Base-by-base conservation (phyloP, 2,797 vertebrate genomes). In the Pygocentrus nattereri region DNA sequence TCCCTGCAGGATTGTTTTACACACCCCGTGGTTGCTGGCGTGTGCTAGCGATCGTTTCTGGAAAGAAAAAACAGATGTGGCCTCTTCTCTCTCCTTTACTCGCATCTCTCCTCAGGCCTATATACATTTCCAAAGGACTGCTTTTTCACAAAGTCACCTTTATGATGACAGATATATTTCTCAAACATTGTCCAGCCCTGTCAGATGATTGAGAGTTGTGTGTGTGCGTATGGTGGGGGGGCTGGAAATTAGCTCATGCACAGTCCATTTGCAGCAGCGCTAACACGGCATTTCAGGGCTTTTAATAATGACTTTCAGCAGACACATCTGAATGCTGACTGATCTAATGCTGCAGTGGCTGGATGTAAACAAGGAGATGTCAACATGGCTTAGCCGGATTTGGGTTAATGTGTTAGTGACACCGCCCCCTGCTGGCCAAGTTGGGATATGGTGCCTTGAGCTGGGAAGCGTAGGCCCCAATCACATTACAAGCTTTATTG, bases 1-100 rank as follows among this genome's bases (percentile, higher is more conserved):
- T 88, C 82, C 84, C 86, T 86, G 44, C 77, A 80, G 83, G 81
- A 82, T 74, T 84, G 82, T 85, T 88, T 85, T 82, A 88, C 85
- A 83, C 84, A 81, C 84, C 47, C 79, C 47, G 80, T 71, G 78
- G 80, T 84, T 73, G 82, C 83, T 84, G 85, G 86, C 76, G 82
- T 87, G 80, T 82, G 85, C 80, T 83, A 76, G 67, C 64, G 78
- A 85, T 85, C 79, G 80, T 83, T 84, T 41, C 78, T 79, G 85
- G 49, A 79, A 87, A 87, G 79, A 84, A 85, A 84, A 83, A 87
- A 71, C 89, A 88, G 85, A 90, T 90, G 86, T 88, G 87, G 79
- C 81, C 89, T 79, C 80, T 81, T 84, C 85, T 85, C 86, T 84
- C 61, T 38, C 71, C 56, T 61, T 84, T 78, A 67, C 78, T 78